phyloP scores from a whole-genome alignment of 2,797 vertebrate species.

The Neosilurus mollespiculum region DNA sequence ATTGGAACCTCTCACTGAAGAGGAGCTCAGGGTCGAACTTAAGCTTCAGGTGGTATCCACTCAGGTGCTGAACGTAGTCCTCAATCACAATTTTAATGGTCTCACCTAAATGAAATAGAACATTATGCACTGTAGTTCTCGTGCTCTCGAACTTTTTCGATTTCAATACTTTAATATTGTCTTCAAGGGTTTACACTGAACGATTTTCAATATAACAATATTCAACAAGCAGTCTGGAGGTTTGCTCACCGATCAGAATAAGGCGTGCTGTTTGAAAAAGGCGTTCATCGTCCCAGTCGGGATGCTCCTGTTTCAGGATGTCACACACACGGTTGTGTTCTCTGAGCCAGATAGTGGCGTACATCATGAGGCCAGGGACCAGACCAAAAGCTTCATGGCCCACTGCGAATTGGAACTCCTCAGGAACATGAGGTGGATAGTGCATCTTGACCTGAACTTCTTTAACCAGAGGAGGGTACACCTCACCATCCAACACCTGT shows the following conservation, averaged over 20 bases:
- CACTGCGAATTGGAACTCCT: constrained; percentile 85
- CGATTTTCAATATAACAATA: no score
- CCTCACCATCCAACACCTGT: constrained; percentile 84
- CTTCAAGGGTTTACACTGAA: no score
- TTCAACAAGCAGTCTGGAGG: neutral
- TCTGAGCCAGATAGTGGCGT: constrained; percentile 91
- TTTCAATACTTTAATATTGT: neutral
- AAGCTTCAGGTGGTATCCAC: constrained; percentile 95
- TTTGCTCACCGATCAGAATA: constrained; percentile 86
- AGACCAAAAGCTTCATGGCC: constrained; percentile 95
- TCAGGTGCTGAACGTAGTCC: constrained; percentile 97
- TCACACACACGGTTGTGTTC: constrained; percentile 96
- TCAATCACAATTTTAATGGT: constrained; percentile 99
- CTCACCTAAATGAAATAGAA: constrained; percentile 77
- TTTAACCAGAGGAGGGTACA: constrained; percentile 89
- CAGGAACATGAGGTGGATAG: constrained; percentile 86
- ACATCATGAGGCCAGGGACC: constrained; percentile 97
- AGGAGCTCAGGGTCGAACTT: constrained; percentile 96
- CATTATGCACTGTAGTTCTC: neutral
- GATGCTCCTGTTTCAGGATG: constrained; percentile 83
- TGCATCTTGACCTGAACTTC: constrained; percentile 87
- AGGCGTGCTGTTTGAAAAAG: constrained; percentile 92
- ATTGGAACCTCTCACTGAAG: constrained; percentile 90
- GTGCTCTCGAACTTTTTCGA: neutral
- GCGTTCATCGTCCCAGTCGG: constrained; percentile 90